A percentile compares a stretch with the other conserved stretches of the same genome.
Conservation (phyloP, 53 echinoderm and acorn worm species). For the Henricia sp. region DNA sequence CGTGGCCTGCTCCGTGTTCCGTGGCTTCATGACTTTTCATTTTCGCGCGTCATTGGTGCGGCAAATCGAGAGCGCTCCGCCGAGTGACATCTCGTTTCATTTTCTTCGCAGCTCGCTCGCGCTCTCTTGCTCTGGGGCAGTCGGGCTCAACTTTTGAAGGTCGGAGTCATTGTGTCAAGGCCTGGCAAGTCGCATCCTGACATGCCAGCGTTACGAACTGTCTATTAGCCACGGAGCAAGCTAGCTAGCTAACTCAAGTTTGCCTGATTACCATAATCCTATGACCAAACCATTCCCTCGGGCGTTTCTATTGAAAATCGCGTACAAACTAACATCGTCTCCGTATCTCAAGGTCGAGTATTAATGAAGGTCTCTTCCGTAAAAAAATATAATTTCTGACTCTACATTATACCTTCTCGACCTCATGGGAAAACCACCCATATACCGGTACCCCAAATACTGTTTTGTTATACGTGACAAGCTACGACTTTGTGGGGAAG, state of each 20-base stretch:
- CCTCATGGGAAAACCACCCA: too few species aligned
- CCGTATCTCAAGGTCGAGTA: too few species aligned
- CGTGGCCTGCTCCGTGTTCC: slow-evolving; percentile 13
- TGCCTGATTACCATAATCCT: slow-evolving; percentile 41
- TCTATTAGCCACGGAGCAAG: neutral
- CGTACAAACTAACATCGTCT: too few species aligned
- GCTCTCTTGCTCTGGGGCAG: too few species aligned
- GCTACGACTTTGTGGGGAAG: too few species aligned
- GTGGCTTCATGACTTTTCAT: slow-evolving; percentile 46
- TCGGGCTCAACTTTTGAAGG: too few species aligned
- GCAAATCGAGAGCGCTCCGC: slow-evolving; percentile 39
- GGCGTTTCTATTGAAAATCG: slow-evolving; percentile 8
- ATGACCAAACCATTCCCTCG: neutral
- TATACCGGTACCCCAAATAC: too few species aligned
- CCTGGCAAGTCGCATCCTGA: slow-evolving; percentile 16
- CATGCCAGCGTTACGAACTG: neutral
- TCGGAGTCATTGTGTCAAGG: slow-evolving; percentile 45
- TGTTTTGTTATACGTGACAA: too few species aligned
- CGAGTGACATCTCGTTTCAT: slow-evolving; percentile 57
- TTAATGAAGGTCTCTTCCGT: too few species aligned
- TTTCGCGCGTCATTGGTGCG: slow-evolving; percentile 63
- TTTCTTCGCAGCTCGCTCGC: slow-evolving; percentile 6
- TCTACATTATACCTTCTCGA: too few species aligned
- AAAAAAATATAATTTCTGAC: too few species aligned
- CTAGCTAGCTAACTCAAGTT: neutral